Percentiles rank a stretch among this genome's conserved stretches.
Evolutionary conservation across 2,113 vertebrate genomes (phyloP).

Genomic region (Oryzias woworae): DNA sequence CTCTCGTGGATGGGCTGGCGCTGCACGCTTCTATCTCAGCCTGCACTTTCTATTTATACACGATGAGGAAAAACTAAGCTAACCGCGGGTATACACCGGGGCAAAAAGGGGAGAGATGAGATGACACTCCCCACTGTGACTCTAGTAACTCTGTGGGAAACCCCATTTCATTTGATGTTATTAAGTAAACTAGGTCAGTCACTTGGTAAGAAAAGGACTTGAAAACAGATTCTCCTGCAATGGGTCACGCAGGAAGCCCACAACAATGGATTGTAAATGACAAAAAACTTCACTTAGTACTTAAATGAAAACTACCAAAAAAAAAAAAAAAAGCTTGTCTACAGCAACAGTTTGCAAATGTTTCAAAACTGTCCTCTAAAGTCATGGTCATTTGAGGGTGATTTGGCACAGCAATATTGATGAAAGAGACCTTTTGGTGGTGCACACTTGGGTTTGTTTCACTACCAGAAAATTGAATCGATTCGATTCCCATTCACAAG

Average conservation of each 20-base stretch:
- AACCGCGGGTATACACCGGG: conserved; percentile 20
- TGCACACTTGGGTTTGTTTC: too few species aligned
- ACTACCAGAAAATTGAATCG: too few species aligned
- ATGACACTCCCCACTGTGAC: conserved; percentile 51
- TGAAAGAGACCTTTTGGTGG: too few species aligned
- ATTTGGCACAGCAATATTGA: too few species aligned
- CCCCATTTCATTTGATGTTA: conserved; percentile 42
- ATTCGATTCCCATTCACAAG: too few species aligned
- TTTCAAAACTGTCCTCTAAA: too few species aligned
- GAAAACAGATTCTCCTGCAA: conserved; percentile 27
- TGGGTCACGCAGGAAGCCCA: conserved; percentile 25
- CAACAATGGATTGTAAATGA: conserved; percentile 22
- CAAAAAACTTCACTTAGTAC: neutral
- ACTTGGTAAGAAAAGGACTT: conserved; percentile 44
- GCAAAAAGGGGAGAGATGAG: conserved; percentile 1
- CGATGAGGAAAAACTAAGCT: conserved; percentile 11
- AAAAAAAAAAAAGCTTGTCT: too few species aligned
- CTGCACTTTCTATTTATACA: conserved; percentile 48
- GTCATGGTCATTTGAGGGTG: too few species aligned
- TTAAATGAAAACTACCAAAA: too few species aligned
- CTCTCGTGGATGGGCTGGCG: neutral
- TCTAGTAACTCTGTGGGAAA: conserved; percentile 44
- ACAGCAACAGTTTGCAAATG: too few species aligned
- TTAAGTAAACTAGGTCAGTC: conserved; percentile 61
- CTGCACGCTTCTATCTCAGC: conserved; percentile 27